phyloP scores from a whole-genome alignment of 2,797 vertebrate genomes.

The Rhinella marina region DNA sequence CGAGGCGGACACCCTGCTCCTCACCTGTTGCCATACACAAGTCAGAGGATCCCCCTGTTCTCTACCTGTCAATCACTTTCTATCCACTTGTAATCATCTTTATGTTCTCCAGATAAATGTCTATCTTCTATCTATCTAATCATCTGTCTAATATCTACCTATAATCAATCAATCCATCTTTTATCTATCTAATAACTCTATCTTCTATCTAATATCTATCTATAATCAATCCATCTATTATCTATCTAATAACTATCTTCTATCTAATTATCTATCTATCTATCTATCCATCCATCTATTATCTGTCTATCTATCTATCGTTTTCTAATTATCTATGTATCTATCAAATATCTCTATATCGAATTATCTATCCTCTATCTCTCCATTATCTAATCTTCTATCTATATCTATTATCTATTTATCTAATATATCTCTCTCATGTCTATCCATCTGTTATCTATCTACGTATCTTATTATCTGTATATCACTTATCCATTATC shows the following conservation, averaged over 20 bases:
- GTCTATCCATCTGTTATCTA: too few relatives aligned
- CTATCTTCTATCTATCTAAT: not conserved
- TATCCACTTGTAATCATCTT: too few relatives aligned
- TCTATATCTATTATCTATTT: too few relatives aligned
- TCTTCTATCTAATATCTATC: not conserved
- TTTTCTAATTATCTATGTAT: not conserved
- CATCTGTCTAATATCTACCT: not conserved
- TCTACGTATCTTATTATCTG: too few relatives aligned
- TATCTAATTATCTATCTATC: not conserved
- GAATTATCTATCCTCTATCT: not conserved
- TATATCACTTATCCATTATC: too few relatives aligned
- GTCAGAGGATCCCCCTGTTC: too few relatives aligned
- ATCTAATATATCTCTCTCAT: too few relatives aligned
- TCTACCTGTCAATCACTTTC: too few relatives aligned
- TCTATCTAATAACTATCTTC: not conserved
- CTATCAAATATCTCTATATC: not conserved
- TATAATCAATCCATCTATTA: not conserved
- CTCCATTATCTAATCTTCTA: too few relatives aligned
- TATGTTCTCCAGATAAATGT: not conserved
- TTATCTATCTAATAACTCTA: not conserved
- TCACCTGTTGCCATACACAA: too few relatives aligned
- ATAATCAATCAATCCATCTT: not conserved
- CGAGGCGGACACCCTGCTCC: too few relatives aligned
- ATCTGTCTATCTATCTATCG: constrained; percentile 26
- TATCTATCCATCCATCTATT: not conserved